Evolutionary conservation across 1,140 invertebrate genomes (phyloP), one percentile per base, ranked within the genome.

Genomic region (Drosophila grimshawi): DNA sequence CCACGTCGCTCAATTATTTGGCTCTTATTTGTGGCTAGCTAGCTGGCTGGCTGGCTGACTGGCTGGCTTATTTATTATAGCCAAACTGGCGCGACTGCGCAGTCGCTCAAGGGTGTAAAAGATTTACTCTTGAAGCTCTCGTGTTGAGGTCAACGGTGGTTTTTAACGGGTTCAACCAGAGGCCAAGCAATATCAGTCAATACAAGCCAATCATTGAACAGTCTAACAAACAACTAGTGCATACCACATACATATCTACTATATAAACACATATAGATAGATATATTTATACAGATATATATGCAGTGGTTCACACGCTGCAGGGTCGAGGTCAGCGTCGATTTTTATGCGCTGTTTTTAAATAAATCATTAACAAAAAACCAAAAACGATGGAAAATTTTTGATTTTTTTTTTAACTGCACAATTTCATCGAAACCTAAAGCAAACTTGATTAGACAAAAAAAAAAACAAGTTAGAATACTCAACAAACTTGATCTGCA

Each of bases 121-220:
- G 19, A 19, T 19, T 19, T 19, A 19, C 19, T 19, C 19, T 19
- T 19, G 19, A 33, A 64, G 64, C 73, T 74, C 35, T 53, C 35
- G 33, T 68, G 45, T 83, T 80, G 81, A 83, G 81, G 81, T 83
- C 81, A 83, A 86, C 81, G 76, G 81, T 83, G 80, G 66, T 85
- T 83, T 80, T 83, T 43, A 85, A 80, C 81, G 80, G 80, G 67
- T 76, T 70, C 67, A 76, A 33, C 27, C 46, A 56, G 43, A 32
- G 27, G 37, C 33, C 37, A 11, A 39, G 8, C 30, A 30, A 60
- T 60, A 46, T 35, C 37, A 33, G 4, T n/a, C 27, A 29, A 35
- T 35, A 39, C 51, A 19, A 33, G 29, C 32, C 11, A 69, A 46
- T 43, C 56, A 30, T 19, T 19, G 19, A 70, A 53, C 6, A 33